Evolutionary conservation across 2,888 invertebrate species (phyloP).

Genomic region (Meiosimyza decipiens): DNA sequence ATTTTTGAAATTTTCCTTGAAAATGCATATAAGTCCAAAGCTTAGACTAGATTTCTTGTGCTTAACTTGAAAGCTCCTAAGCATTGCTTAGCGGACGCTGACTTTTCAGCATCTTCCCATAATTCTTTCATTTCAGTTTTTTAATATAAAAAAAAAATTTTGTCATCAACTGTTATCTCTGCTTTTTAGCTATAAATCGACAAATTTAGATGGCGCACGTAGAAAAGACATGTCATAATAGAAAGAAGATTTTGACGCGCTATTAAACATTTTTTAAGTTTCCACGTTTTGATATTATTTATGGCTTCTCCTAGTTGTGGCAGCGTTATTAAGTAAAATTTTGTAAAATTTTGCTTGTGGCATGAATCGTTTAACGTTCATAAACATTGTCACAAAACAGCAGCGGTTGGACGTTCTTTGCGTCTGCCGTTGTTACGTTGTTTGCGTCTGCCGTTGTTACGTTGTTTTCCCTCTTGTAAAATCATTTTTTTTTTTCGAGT

Average conservation of each 20-base stretch:
- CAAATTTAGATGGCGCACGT: not conserved
- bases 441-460: no score
- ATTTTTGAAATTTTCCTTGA: no score
- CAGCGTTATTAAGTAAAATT: constrained; percentile 12
- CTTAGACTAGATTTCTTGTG: not conserved
- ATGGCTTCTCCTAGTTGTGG: not conserved
- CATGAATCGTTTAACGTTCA: constrained; percentile 5
- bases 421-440: no score
- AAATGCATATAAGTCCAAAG: not conserved
- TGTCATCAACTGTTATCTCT: no score
- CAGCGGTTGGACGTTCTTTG: no score
- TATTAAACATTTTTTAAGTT: not conserved
- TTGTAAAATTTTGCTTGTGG: constrained; percentile 9
- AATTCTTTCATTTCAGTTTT: no score
- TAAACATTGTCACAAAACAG: constrained; percentile 25
- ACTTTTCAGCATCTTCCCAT: no score
- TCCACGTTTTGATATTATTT: not conserved
- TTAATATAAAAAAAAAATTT: no score
- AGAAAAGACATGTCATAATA: no score
- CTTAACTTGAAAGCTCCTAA: not conserved
- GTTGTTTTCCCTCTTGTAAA: not conserved
- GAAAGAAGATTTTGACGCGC: no score
- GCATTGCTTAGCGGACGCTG: not conserved
- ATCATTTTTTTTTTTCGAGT: constrained; percentile 4
- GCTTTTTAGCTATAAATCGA: not conserved